These are phyloP conservation scores for Aporophyla nigra DNA, from an alignment of 2,888 invertebrate species.

Conservation along the genomic window DNA sequence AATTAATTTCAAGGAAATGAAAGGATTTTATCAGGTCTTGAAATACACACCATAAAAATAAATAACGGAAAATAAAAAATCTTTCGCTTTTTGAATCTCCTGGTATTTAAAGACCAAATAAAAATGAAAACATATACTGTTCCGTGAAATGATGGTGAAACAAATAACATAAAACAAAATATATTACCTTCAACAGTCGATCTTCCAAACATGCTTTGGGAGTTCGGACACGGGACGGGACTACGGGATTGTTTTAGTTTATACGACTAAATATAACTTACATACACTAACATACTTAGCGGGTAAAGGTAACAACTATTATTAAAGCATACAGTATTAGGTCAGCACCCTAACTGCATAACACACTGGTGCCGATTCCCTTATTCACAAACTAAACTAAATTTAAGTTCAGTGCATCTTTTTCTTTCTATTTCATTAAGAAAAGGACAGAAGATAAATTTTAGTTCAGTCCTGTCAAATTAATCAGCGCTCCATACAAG, in stretches of 20 bases:
- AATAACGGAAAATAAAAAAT: no score
- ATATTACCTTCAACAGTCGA: slow-evolving; percentile 86
- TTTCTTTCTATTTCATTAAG: no score
- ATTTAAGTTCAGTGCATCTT: no score
- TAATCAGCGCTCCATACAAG: no score
- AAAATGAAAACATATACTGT: slow-evolving; percentile 23
- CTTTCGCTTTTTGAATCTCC: no score
- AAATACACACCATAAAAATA: neutral
- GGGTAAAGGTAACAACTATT: slow-evolving; percentile 74
- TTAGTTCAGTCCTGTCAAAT: no score
- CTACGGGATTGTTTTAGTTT: slow-evolving; percentile 71
- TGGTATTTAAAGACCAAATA: no score
- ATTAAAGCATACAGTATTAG: slow-evolving; percentile 76
- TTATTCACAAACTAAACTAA: no score
- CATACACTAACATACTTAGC: slow-evolving; percentile 71
- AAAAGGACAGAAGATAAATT: no score
- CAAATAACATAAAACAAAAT: slow-evolving; percentile 78
- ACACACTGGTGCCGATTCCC: no score
- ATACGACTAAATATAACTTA: slow-evolving; percentile 63
- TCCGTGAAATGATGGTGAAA: slow-evolving; percentile 64
- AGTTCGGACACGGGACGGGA: slow-evolving; percentile 77
- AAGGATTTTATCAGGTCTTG: slow-evolving; percentile 19
- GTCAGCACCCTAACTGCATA: neutral
- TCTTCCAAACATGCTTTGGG: slow-evolving; percentile 88
- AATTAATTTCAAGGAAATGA: slow-evolving; percentile 27